phyloP scores from a whole-genome alignment of 2,797 vertebrate species.

The Gadopsis bispinosus region DNA sequence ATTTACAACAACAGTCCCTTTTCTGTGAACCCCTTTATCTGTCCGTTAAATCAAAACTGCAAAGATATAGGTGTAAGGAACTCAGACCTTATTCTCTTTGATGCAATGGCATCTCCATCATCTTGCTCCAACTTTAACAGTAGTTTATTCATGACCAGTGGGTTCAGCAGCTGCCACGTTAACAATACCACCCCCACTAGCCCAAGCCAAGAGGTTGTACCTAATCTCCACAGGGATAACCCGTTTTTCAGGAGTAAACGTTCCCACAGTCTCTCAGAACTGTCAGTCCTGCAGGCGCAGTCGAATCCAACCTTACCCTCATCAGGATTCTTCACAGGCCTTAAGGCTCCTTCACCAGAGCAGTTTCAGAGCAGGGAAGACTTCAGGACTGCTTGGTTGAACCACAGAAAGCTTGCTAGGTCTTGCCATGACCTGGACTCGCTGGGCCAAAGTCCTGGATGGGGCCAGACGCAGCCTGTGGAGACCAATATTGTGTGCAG shows the following conservation, averaged over 20 bases:
- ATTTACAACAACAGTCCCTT: constrained; percentile 89
- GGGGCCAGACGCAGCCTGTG: constrained; percentile 97
- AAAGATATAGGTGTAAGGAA: constrained; percentile 72
- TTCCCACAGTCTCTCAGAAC: constrained; percentile 95
- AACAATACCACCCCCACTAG: constrained; percentile 80
- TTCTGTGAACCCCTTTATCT: constrained; percentile 89
- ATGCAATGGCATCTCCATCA: constrained; percentile 79
- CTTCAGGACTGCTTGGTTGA: constrained; percentile 95
- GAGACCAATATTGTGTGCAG: constrained; percentile 95
- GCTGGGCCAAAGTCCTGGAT: constrained; percentile 95
- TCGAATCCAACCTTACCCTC: constrained; percentile 81
- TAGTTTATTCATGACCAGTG: constrained; percentile 75
- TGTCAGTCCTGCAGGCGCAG: constrained; percentile 93
- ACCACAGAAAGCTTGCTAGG: constrained; percentile 94
- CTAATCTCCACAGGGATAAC: constrained; percentile 86
- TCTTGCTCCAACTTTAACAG: constrained; percentile 66
- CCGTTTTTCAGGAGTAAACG: constrained; percentile 95
- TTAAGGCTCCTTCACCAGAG: constrained; percentile 94
- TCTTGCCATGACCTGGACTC: constrained; percentile 96
- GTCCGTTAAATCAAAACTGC: constrained; percentile 71
- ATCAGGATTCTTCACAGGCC: constrained; percentile 88
- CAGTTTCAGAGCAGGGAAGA: constrained; percentile 97
- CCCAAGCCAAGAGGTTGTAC: constrained; percentile 67
- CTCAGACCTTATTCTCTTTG: constrained; percentile 90
- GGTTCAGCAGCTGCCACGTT: constrained; percentile 80